Conservation (phyloP, 64 coral and sea anemone species). For the Stichodactyla mertensii region DNA sequence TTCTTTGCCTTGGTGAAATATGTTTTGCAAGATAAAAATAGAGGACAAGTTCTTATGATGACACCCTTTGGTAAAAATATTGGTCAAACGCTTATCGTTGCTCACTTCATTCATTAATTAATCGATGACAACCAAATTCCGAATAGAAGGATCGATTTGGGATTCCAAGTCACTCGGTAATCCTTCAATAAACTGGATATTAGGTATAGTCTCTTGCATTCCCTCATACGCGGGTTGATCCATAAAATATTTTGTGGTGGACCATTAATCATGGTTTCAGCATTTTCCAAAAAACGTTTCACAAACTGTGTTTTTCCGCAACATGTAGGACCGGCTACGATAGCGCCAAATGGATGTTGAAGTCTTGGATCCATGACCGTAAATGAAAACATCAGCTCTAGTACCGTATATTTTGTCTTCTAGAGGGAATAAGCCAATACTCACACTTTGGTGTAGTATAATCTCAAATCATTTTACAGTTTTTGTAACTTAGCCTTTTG, state of each 20-base stretch:
- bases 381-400: slow-evolving; percentile 25
- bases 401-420: not conserved
- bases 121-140: no score
- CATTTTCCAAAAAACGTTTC: slow-evolving; percentile 34
- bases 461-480: not conserved
- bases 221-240: no score
- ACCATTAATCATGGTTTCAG: slow-evolving; percentile 21
- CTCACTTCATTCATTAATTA: slow-evolving; percentile 43
- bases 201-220: slow-evolving; percentile 31
- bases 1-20: not conserved
- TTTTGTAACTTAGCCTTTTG: slow-evolving; percentile 31
- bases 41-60: no score
- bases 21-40: slow-evolving; percentile 19
- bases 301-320: not conserved
- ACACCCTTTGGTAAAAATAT: no score
- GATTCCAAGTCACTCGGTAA: slow-evolving; percentile 10
- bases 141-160: no score
- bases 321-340: slow-evolving; percentile 41
- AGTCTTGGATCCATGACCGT: slow-evolving; percentile 36
- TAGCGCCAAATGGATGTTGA: slow-evolving; percentile 45
- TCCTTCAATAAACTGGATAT: slow-evolving; percentile 45
- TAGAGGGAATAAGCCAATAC: no score
- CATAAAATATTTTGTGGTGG: slow-evolving; percentile 42
- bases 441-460: no score
- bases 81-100: no score